Base-by-base conservation (phyloP, 2,797 vertebrate genomes). In the Brachyrhaphis roseni region DNA sequence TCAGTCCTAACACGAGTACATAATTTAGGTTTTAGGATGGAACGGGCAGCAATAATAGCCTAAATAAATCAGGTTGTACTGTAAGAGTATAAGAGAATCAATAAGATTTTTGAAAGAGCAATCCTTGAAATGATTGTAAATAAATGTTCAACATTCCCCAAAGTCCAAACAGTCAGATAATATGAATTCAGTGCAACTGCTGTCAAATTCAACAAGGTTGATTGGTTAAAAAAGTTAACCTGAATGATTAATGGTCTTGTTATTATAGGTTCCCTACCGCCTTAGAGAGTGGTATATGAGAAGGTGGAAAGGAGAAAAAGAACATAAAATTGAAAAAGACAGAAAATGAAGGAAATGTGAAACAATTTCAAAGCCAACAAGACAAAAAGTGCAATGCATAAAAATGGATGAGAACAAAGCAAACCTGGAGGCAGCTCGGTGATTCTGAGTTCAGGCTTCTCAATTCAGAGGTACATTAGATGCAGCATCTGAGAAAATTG, bases 181-280 rank as follows among this genome's bases (percentile, higher is more conserved):
- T 84, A 91, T 82, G 87, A 84, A 87, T 86, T 84, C 90, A 92
- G 86, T 90, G 88, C 84, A 82, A 86, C 84, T 76, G 78, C 77
- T 91, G 92, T 92, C 92, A 93, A 87, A 93, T 91, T 88, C 89
- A 92, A 92, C 89, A 93, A 90, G 90, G 90, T 78, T 87, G 88
- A 86, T 84, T 90, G 91, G 90, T 90, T 92, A 53, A 53, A 51
- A 53, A 11, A 91, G 92, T 92, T 90, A 91, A 92, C 93, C 82
- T 81, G 78, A 90, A 86, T 93, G 92, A 93, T 94, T 92, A 92
- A 93, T 93, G 91, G 84, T 91, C 89, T 91, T 93, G 92, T 92
- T 94, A 92, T 87, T 79, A 83, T 59, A 82, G 82, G 77, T 41
- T 76, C 74, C 80, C 88, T 84, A 83, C 84, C 88, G 82, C 78